Evolutionary conservation across 2,113 vertebrate species (phyloP).

Genomic region (Rhinoptilus africanus): DNA sequence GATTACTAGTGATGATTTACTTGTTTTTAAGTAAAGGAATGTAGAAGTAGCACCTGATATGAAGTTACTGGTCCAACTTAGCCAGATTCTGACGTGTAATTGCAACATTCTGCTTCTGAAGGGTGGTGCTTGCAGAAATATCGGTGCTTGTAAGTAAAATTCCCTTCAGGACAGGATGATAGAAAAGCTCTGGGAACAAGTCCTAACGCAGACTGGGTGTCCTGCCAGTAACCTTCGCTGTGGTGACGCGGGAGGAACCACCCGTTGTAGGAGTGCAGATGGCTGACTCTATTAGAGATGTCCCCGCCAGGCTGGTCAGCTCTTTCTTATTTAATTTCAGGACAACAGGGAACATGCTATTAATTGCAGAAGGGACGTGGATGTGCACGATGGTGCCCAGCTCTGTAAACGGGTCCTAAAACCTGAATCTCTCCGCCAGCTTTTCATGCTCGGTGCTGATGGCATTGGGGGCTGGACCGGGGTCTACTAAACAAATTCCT

Average conservation of each 20-base stretch:
- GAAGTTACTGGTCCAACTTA: background rate
- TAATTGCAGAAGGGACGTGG: background rate
- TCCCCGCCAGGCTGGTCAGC: background rate
- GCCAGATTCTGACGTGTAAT: background rate
- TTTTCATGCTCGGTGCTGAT: background rate
- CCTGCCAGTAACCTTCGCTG: slow-evolving; percentile 38
- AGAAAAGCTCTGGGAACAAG: background rate
- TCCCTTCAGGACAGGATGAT: background rate
- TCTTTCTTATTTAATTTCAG: background rate
- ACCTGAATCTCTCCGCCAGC: background rate
- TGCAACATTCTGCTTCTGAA: background rate
- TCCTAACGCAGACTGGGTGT: background rate
- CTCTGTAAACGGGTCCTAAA: background rate
- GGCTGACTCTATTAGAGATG: background rate
- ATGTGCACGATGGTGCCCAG: background rate
- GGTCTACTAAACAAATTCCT: background rate
- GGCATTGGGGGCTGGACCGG: background rate
- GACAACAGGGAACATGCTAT: background rate
- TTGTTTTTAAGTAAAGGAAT: background rate
- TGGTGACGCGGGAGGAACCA: background rate
- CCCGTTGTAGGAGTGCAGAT: slow-evolving; percentile 1
- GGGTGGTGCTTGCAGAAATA: slow-evolving; percentile 30
- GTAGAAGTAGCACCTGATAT: background rate
- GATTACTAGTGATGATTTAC: background rate
- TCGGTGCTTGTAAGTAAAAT: background rate